These are phyloP conservation scores for Drosophila busckii DNA, from an alignment of 1,140 invertebrate genomes.

Conservation along the genomic window DNA sequence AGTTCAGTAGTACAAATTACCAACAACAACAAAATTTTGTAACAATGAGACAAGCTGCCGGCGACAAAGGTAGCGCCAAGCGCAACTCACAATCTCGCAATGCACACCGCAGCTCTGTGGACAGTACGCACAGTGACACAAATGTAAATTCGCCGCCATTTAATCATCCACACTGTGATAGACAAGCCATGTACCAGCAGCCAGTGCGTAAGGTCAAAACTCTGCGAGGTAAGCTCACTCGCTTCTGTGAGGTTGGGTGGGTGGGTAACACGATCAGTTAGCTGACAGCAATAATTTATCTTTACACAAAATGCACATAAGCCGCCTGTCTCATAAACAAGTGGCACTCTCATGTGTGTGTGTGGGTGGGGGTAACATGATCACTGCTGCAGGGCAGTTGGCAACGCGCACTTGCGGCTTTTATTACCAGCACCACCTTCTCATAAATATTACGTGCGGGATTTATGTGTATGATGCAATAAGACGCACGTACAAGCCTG, in stretches of 20 bases:
- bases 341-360: too few relatives aligned
- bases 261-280: too few relatives aligned
- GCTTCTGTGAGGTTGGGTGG: neutral
- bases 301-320: too few relatives aligned
- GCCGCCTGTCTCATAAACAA: too few relatives aligned
- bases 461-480: too few relatives aligned
- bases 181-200: constrained; percentile 53
- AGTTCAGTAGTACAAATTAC: constrained; percentile 11
- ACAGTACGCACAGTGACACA: constrained; percentile 3
- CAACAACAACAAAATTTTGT: constrained; percentile 7
- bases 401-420: too few relatives aligned
- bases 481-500: constrained; percentile 30
- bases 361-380: too few relatives aligned
- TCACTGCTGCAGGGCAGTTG: too few relatives aligned
- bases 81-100: neutral
- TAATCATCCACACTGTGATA: constrained; percentile 54
- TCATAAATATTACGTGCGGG: too few relatives aligned
- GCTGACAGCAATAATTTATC: too few relatives aligned
- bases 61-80: neutral
- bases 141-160: constrained; percentile 20
- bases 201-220: constrained; percentile 31
- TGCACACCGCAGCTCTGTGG: neutral
- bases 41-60: constrained; percentile 1
- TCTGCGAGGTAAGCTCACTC: constrained; percentile 41
- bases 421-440: too few relatives aligned